A percentile compares a stretch with the other conserved stretches of the same genome.
phyloP scores from a whole-genome alignment of 2,888 invertebrate species.

The Hypena proboscidalis region DNA sequence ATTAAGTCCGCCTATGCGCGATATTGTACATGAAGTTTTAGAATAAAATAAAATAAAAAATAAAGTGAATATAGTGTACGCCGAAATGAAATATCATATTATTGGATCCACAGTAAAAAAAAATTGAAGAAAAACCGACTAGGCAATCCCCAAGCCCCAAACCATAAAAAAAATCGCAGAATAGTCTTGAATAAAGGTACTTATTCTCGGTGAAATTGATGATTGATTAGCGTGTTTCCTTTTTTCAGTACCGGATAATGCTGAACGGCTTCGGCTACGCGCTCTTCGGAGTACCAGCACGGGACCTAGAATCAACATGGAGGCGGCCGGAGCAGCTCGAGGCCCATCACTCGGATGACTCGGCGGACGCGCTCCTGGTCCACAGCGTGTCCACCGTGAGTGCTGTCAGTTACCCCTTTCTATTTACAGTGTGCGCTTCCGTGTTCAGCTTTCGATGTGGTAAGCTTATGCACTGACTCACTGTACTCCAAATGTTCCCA shows the following conservation, averaged over 20 bases:
- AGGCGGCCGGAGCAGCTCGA: constrained; percentile 85
- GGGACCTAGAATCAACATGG: constrained; percentile 90
- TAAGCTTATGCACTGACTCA: constrained; percentile 25
- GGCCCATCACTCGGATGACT: constrained; percentile 75
- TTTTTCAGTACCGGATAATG: constrained; percentile 91
- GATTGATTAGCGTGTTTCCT: constrained; percentile 1
- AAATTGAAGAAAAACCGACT: too few relatives aligned
- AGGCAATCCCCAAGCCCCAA: too few relatives aligned
- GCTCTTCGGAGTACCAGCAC: constrained; percentile 90
- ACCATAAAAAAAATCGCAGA: too few relatives aligned
- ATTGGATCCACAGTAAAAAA: too few relatives aligned
- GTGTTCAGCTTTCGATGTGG: constrained; percentile 39
- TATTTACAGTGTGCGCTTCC: constrained; percentile 46
- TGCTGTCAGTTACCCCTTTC: constrained; percentile 78
- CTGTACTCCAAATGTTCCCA: background rate
- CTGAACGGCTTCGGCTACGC: constrained; percentile 93
- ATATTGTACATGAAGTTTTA: too few relatives aligned
- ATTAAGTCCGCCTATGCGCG: too few relatives aligned
- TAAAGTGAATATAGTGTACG: too few relatives aligned
- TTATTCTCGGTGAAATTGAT: too few relatives aligned
- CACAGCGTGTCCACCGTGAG: constrained; percentile 86
- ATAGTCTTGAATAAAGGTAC: too few relatives aligned
- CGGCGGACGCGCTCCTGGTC: constrained; percentile 82
- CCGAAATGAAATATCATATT: too few relatives aligned
- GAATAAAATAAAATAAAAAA: too few relatives aligned